Percentiles rank a stretch among this genome's conserved stretches.
phyloP scores from a whole-genome alignment of 2,888 invertebrate species.

The Diadromus collaris region DNA sequence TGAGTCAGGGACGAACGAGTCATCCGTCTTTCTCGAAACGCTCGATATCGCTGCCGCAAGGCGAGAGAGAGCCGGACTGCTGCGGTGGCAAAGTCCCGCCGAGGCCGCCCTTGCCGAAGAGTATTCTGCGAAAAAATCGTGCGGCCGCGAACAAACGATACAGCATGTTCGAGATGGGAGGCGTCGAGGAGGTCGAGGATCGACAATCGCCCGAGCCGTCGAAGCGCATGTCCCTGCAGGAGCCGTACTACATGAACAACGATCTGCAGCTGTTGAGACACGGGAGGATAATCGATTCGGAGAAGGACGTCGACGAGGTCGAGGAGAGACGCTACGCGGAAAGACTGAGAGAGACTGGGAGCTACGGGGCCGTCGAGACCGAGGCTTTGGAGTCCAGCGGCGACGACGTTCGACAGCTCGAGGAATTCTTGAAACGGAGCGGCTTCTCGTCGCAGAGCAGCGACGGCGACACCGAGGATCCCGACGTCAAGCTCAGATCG shows the following conservation, averaged over 20 bases:
- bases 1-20: slow-evolving; percentile 63
- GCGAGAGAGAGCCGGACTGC: slow-evolving; percentile 78
- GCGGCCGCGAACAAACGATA: slow-evolving; percentile 81
- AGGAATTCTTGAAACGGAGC: slow-evolving; percentile 87
- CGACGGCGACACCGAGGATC: slow-evolving; percentile 86
- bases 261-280: slow-evolving; percentile 74
- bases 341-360: slow-evolving; percentile 71
- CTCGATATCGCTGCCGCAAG: slow-evolving; percentile 84
- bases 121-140: slow-evolving; percentile 86
- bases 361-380: slow-evolving; percentile 67
- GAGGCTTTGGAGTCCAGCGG: slow-evolving; percentile 79
- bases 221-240: slow-evolving; percentile 89
- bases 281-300: slow-evolving; percentile 74
- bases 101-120: slow-evolving; percentile 87
- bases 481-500: slow-evolving; percentile 86
- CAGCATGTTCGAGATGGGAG: slow-evolving; percentile 90
- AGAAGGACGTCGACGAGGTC: slow-evolving; percentile 79
- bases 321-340: slow-evolving; percentile 75
- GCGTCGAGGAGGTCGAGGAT: slow-evolving; percentile 81
- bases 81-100: slow-evolving; percentile 82
- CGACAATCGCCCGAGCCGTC: slow-evolving; percentile 81
- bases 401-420: slow-evolving; percentile 85
- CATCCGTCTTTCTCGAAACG: slow-evolving; percentile 83
- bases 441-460: slow-evolving; percentile 85
- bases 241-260: slow-evolving; percentile 84